phyloP scores from a whole-genome alignment of 2,113 vertebrate species.

The Ameiurus melas region DNA sequence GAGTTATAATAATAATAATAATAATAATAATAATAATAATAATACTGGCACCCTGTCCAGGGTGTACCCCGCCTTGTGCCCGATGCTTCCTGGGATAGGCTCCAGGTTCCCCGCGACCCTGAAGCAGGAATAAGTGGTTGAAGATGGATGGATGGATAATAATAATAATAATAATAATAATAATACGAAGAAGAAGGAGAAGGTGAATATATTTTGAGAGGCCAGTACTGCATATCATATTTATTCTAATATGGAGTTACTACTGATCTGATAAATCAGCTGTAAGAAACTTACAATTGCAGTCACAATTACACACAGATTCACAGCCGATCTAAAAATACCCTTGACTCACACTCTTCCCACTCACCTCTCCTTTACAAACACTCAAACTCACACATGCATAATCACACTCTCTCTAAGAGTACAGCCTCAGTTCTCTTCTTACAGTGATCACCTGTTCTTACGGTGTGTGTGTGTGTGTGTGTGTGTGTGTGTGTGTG shows the following conservation, averaged over 20 bases:
- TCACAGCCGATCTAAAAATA: conserved; percentile 47
- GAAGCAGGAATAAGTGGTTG: too few species aligned
- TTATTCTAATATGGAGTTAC: neutral
- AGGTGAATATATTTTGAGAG: too few species aligned
- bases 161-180: too few species aligned
- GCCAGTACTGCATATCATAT: neutral
- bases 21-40: too few species aligned
- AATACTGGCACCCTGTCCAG: too few species aligned
- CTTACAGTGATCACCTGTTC: conserved; percentile 2
- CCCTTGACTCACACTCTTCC: neutral
- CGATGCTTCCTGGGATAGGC: too few species aligned
- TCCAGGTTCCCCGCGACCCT: too few species aligned
- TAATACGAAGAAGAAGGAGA: too few species aligned
- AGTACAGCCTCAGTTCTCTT: neutral
- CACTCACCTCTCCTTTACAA: conserved; percentile 20
- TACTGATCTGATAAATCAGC: neutral
- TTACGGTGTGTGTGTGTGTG: neutral
- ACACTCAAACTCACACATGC: conserved; percentile 7
- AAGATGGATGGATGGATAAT: too few species aligned
- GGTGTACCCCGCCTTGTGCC: too few species aligned
- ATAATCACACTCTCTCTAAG: neutral
- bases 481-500: neutral
- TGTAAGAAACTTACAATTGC: neutral
- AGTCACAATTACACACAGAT: conserved; percentile 28
- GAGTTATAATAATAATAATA: neutral